Evolutionary conservation across 2,888 invertebrate genomes (phyloP), one percentile per base, ranked within the genome.

Genomic region (Tethea ocularis): DNA sequence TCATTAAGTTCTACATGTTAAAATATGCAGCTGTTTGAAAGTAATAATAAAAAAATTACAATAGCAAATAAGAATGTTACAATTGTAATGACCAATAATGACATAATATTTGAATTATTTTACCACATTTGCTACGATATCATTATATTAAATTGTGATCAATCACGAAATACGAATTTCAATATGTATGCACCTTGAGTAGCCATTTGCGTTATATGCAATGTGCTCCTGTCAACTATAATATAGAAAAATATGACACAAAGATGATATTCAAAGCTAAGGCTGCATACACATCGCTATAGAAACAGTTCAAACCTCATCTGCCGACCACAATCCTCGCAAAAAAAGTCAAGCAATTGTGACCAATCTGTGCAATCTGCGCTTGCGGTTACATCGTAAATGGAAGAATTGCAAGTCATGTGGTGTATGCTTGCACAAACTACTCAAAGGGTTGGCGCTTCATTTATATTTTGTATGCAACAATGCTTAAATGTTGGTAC

Each of bases 301-400:
- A 67, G 66, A 64, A 69, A 61, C 63, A 60, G 61, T 63, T 64
- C 20, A 56, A 58, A 67, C 68, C 71, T 78, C 84, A 84, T 83
- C 85, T 86, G 85, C 61, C 71, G 63, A 65, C 64, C 68, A 71
- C 69, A 78, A 71, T 63, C 59, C 58, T 60, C 59, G 61, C 60
- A 65, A 66, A 66, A 77, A 77, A 68, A 66, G 63, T 66, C 72
- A 70, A 81, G 67, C 72, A 71, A 81, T 78, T 78, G 75, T 74
- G 78, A 73, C 74, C 77, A 81, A 82, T 84, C 75, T 78, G 77
- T 77, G 83, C 85, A 89, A 89, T 87, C 84, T 87, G 83, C 74
- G 77, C 69, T 73, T 88, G 88, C 71, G 90, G 88, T 88, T 76
- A 33, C 13, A 72, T 71, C 68, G 72, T 80, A 80, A 79, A 78